Conservation (phyloP, 1,140 invertebrate species). For the Brachionus rotundiformis region DNA sequence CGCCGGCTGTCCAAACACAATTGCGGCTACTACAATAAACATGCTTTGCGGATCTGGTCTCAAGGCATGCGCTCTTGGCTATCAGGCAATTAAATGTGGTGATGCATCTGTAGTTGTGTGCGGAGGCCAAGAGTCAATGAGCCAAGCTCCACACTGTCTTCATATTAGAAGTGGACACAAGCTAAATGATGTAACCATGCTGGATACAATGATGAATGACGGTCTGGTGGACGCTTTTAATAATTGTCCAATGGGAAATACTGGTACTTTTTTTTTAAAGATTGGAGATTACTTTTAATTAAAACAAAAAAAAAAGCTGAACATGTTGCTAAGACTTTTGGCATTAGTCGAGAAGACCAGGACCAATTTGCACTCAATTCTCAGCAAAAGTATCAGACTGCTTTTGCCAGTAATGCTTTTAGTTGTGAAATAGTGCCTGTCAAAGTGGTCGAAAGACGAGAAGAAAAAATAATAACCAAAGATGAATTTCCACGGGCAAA, state of each 20-base stretch:
- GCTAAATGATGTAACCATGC: conserved; percentile 71
- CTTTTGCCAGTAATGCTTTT: conserved; percentile 72
- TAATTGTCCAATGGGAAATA: conserved; percentile 80
- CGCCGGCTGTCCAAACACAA: conserved; percentile 74
- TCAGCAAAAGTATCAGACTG: conserved; percentile 72
- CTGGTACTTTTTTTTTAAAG: conserved; percentile 67
- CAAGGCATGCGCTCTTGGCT: conserved; percentile 73
- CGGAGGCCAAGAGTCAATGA: conserved; percentile 85
- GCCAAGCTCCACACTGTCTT: conserved; percentile 73
- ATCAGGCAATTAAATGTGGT: conserved; percentile 72
- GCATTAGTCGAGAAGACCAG: conserved; percentile 74
- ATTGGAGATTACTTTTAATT: neutral
- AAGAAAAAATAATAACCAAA: conserved; percentile 54
- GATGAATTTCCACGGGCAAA: conserved; percentile 64
- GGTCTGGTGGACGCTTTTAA: conserved; percentile 79
- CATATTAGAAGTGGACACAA: conserved; percentile 72
- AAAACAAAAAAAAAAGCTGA: conserved; percentile 66
- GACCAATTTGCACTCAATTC: conserved; percentile 74
- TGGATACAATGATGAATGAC: conserved; percentile 75
- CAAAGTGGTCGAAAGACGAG: conserved; percentile 16
- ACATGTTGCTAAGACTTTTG: conserved; percentile 74
- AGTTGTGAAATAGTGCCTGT: conserved; percentile 60
- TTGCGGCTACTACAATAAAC: conserved; percentile 77
- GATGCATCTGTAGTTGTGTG: conserved; percentile 75
- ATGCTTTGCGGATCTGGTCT: conserved; percentile 85